Evolutionary conservation across 2,113 vertebrate species (phyloP).

Genomic region (Zapus hudsonius): DNA sequence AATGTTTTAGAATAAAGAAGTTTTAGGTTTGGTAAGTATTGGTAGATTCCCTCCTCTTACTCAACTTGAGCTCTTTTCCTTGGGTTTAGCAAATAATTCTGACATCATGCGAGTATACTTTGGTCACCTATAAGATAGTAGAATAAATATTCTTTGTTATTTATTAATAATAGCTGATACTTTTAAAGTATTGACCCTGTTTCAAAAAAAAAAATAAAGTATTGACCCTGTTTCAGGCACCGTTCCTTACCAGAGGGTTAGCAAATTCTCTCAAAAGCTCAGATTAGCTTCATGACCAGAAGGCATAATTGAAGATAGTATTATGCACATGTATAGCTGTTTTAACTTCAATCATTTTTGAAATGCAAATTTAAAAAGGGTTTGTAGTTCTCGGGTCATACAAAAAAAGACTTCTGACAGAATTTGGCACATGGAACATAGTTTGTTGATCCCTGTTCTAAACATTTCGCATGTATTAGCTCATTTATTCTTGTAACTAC

Average conservation of each 20-base stretch:
- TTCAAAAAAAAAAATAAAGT: constrained; percentile 1
- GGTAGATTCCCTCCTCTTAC: too few species aligned
- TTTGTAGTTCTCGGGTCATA: not conserved
- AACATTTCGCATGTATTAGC: not conserved
- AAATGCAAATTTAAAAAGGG: not conserved
- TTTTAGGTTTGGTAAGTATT: too few species aligned
- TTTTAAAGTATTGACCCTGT: not conserved
- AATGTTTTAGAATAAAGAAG: not conserved
- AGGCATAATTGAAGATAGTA: not conserved
- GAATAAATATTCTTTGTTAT: not conserved
- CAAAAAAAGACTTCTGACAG: not conserved
- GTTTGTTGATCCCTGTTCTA: not conserved
- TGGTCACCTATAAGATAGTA: not conserved
- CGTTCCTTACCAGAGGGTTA: not conserved
- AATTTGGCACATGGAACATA: not conserved
- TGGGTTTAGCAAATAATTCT: not conserved
- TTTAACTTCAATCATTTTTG: constrained; percentile 11
- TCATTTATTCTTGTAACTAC: not conserved
- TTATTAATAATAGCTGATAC: not conserved
- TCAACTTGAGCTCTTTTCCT: not conserved
- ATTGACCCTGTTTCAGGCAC: not conserved
- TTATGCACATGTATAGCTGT: not conserved
- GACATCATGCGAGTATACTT: not conserved
- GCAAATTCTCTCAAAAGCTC: not conserved
- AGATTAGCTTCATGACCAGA: not conserved